A percentile compares a stretch with the other conserved stretches of the same genome.
Conservation (phyloP, 2,797 vertebrate genomes). For the Urocyon cinereoargenteus region DNA sequence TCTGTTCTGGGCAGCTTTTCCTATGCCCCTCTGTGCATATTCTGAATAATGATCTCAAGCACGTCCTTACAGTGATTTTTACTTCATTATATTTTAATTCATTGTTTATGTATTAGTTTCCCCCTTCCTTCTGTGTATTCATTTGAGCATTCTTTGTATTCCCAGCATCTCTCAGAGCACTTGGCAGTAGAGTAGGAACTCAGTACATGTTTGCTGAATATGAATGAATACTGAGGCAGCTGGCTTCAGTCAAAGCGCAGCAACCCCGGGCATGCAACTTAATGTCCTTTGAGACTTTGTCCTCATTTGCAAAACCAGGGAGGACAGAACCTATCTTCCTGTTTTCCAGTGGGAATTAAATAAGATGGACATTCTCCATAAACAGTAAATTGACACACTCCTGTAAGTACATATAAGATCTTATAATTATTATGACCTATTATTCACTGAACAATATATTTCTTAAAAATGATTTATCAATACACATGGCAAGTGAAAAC, state of each 20-base stretch:
- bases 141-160: conserved; percentile 72
- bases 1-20: background rate
- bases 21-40: background rate
- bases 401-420: background rate
- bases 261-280: conserved; percentile 52
- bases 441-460: background rate
- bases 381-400: background rate
- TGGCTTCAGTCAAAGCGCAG: conserved; percentile 43
- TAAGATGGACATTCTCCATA: background rate
- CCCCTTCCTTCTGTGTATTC: conserved; percentile 62
- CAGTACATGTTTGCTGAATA: conserved; percentile 78
- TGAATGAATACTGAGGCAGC: conserved; percentile 74
- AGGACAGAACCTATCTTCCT: background rate
- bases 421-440: background rate
- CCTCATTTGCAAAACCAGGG: conserved; percentile 57
- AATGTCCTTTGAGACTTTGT: conserved; percentile 65
- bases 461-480: conserved; percentile 3
- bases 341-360: conserved; percentile 23
- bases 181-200: conserved; percentile 70
- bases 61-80: background rate
- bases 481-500: background rate
- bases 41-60: background rate
- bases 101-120: conserved; percentile 43
- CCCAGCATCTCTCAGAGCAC: conserved; percentile 28
- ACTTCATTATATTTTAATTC: conserved; percentile 59